Percentiles rank a stretch among this genome's conserved stretches.
These are phyloP conservation scores for Onchidella celtica DNA, from an alignment of 2,888 invertebrate species.

Conservation along the genomic window DNA sequence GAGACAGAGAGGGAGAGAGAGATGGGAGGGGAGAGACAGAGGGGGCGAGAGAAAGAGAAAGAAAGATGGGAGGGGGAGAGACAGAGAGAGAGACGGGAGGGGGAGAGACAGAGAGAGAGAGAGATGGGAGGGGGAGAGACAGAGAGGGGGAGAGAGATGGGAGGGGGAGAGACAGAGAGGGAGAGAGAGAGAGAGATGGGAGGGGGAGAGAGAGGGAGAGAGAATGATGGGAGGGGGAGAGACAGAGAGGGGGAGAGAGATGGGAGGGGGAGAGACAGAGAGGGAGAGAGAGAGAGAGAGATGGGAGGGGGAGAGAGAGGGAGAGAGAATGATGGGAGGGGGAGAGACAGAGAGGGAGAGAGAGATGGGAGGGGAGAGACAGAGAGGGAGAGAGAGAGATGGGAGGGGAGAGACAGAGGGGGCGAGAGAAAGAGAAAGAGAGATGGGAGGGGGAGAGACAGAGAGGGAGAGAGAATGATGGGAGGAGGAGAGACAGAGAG, in stretches of 20 bases:
- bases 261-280: conserved; percentile 8
- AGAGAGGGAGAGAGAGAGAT: background rate
- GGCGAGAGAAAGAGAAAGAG: background rate
- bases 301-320: conserved; percentile 10
- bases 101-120: background rate
- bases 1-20: background rate
- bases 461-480: background rate
- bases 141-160: background rate
- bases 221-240: background rate
- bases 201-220: conserved; percentile 4
- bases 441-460: background rate
- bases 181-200: background rate
- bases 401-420: background rate
- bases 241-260: background rate
- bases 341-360: background rate
- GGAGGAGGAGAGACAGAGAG: conserved; percentile 1
- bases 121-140: background rate
- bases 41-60: conserved; percentile 1
- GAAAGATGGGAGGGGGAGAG: conserved; percentile 4
- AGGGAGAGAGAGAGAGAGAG: background rate
- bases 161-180: background rate
- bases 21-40: background rate
- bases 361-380: background rate
- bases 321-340: background rate
- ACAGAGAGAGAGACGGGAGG: background rate